These are phyloP conservation scores for Sinotaia quadrata DNA, from an alignment of 2,888 invertebrate species.

Conservation along the genomic window DNA sequence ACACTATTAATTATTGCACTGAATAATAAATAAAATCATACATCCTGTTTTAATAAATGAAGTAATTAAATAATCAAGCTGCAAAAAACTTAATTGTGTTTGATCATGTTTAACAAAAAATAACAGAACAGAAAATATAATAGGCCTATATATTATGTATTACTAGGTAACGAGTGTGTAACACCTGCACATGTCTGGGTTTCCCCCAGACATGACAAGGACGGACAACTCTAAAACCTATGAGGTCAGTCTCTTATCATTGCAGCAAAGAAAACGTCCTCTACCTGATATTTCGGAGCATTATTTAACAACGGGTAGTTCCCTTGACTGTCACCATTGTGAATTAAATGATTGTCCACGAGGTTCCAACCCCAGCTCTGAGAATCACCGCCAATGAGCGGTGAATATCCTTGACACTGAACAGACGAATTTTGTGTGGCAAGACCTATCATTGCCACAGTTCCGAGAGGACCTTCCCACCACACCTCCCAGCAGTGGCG, in stretches of 20 bases:
- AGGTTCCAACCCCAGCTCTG: constrained; percentile 99
- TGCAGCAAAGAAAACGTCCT: neutral
- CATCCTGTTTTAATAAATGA: too few species aligned
- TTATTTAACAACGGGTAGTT: constrained; percentile 95
- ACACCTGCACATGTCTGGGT: too few species aligned
- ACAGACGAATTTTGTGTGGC: constrained; percentile 84
- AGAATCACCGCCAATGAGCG: constrained; percentile 93
- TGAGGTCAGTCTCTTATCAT: neutral
- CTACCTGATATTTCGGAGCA: constrained; percentile 96
- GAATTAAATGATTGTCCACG: constrained; percentile 95
- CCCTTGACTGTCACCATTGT: constrained; percentile 95
- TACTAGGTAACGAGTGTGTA: too few species aligned
- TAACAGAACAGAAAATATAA: too few species aligned
- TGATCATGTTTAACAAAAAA: too few species aligned
- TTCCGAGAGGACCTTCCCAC: constrained; percentile 98
- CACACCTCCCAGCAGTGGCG: constrained; percentile 98
- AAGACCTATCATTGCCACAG: constrained; percentile 92
- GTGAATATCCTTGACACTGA: constrained; percentile 95
- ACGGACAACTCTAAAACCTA: neutral
- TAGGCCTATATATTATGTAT: too few species aligned
- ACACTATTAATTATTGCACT: too few species aligned
- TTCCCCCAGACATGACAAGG: too few species aligned
- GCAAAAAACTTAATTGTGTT: too few species aligned
- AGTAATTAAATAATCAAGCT: too few species aligned
- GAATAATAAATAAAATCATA: too few species aligned